Evolutionary conservation across 2,888 invertebrate genomes (phyloP).

Genomic region (Sphaerophoria taeniata): DNA sequence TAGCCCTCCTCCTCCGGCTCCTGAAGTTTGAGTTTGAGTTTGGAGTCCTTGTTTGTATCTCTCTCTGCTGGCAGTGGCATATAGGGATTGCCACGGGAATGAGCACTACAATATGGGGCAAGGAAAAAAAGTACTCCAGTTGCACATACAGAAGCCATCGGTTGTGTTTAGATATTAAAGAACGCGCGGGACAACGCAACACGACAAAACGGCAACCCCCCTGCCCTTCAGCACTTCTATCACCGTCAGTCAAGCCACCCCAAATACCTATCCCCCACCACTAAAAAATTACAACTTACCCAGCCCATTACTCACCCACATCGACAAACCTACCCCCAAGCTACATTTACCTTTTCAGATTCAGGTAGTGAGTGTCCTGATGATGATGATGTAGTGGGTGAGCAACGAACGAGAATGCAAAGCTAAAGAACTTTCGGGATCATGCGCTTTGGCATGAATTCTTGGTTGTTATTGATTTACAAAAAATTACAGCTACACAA

Average conservation of each 20-base stretch:
- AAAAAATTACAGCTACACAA: conserved; percentile 55
- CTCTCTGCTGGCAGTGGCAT: conserved; percentile 24
- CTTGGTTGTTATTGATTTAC: conserved; percentile 67
- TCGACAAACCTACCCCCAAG: neutral
- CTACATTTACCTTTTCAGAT: conserved; percentile 61
- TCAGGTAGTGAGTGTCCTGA: conserved; percentile 56
- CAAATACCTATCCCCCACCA: neutral
- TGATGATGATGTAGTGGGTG: conserved; percentile 68
- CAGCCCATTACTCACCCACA: neutral
- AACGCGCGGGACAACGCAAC: conserved; percentile 67
- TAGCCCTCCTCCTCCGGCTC: too few relatives aligned
- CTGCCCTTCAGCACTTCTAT: conserved; percentile 25
- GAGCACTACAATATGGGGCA: conserved; percentile 11
- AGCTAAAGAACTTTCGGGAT: conserved; percentile 66
- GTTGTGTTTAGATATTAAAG: conserved; percentile 72
- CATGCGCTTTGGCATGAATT: conserved; percentile 63
- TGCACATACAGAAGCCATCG: conserved; percentile 74
- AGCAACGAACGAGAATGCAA: conserved; percentile 62
- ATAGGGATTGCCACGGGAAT: conserved; percentile 33
- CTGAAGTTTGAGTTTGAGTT: conserved; percentile 36
- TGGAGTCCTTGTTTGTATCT: conserved; percentile 25
- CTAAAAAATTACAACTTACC: neutral
- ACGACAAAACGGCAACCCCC: conserved; percentile 65
- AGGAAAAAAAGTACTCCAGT: conserved; percentile 62
- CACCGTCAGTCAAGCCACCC: conserved; percentile 3